Evolutionary conservation across 1,140 invertebrate genomes (phyloP), one percentile per base, ranked within the genome.

Genomic region (Trigoniulus corallinus): DNA sequence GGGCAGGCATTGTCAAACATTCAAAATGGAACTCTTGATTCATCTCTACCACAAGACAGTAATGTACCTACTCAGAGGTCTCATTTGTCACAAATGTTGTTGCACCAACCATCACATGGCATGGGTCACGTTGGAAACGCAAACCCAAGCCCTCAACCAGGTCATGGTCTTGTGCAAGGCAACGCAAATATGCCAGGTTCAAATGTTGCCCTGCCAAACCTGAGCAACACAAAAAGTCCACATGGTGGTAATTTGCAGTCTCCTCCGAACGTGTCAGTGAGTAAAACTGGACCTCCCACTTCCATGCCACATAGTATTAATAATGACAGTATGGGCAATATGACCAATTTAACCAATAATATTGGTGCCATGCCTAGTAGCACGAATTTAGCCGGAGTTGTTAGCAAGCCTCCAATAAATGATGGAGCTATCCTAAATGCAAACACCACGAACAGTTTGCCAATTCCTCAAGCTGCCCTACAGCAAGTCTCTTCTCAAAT

Each of bases 201-300:
- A 20, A 3, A 22, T 18, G 13, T 18, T 27, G 18, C 44, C 24
- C 10, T 22, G 50, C 20, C 44, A 25, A 22, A 26, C 26, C 15
- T 24, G 23, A 64, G 59, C 54, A 57, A 55, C 48, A 59, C 60
- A 18, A 63, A 64, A 58, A 65, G 62, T 59, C 62, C 62, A n/a
- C 50, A 59, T 41, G 56, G 58, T 18, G 58, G 50, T 46, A 56
- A 54, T 55, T 44, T 57, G 37, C 50, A 51, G 34, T 52, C 48
- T 22, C 29, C 55, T 34, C 47, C 57, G 13, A 57, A 57, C 48
- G 50, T 48, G 15, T 50, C 53, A 48, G 53, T 51, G 40, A 55
- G 48, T 23, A 47, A 22, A 39, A 7, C 29, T 3, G 22, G 46
- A 7, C 20, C 24, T 3, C 18, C 25, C 13, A 45, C 22, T 21